Conservation (phyloP, 2,113 vertebrate genomes). For the Esox niger region DNA sequence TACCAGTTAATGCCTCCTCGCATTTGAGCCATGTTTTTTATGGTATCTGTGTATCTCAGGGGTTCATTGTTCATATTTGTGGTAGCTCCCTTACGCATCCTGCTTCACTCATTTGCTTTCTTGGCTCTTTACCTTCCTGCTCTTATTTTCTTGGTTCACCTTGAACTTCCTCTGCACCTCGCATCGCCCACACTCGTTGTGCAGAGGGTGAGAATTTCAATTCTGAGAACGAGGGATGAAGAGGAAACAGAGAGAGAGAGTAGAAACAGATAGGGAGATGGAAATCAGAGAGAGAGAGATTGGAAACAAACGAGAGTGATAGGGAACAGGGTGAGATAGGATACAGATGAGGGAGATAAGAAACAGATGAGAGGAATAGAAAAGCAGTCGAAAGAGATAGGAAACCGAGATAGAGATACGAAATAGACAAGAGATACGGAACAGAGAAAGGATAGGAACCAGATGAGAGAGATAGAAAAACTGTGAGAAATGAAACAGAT, state of each 20-base stretch:
- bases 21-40: slow-evolving; percentile 15
- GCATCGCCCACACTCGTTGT: slow-evolving; percentile 41
- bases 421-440: too few species aligned
- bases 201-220: not conserved
- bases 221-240: too few species aligned
- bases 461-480: too few species aligned
- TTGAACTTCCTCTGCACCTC: slow-evolving; percentile 4
- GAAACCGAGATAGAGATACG: too few species aligned
- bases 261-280: not conserved
- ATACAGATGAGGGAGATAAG: too few species aligned
- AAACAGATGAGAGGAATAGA: too few species aligned
- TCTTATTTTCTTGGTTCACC: slow-evolving; percentile 31
- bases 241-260: too few species aligned
- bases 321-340: too few species aligned
- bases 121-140: not conserved
- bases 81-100: slow-evolving; percentile 12
- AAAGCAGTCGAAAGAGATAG: too few species aligned
- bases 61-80: slow-evolving; percentile 30
- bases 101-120: slow-evolving; percentile 20
- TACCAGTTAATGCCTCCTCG: slow-evolving; percentile 21
- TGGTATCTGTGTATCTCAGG: slow-evolving; percentile 14
- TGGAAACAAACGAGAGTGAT: too few species aligned
- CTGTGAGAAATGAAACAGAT: too few species aligned
- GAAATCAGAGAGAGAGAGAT: slow-evolving; percentile 7
- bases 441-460: too few species aligned